Evolutionary conservation across 2,888 invertebrate genomes (phyloP).

Genomic region (Volucella inanis): DNA sequence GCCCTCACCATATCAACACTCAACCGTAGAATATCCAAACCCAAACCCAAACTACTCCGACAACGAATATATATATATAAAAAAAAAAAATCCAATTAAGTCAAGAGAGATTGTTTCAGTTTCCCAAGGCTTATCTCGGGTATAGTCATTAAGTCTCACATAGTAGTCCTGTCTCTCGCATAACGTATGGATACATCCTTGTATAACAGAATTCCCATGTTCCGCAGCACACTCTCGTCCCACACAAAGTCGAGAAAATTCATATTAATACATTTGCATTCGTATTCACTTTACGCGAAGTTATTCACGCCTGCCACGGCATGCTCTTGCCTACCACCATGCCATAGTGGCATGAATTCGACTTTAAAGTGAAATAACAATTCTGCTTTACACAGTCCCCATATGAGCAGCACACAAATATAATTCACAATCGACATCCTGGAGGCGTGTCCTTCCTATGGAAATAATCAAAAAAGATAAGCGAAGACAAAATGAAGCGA

Average conservation of each 20-base stretch:
- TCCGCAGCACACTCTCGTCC: background rate
- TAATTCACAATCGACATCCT: slow-evolving; percentile 5
- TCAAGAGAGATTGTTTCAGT: slow-evolving; percentile 75
- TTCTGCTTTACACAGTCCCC: background rate
- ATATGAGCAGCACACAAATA: background rate
- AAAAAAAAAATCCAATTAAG: slow-evolving; percentile 72
- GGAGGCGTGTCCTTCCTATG: slow-evolving; percentile 42
- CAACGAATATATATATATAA: slow-evolving; percentile 8
- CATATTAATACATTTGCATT: slow-evolving; percentile 67
- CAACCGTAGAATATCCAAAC: too few species aligned
- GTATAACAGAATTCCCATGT: slow-evolving; percentile 33
- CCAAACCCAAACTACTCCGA: background rate
- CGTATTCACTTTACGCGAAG: slow-evolving; percentile 68
- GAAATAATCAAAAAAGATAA: slow-evolving; percentile 31
- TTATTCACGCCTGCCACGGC: slow-evolving; percentile 37
- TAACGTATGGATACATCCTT: slow-evolving; percentile 38
- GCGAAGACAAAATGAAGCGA: slow-evolving; percentile 16
- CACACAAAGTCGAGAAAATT: slow-evolving; percentile 45
- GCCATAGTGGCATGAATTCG: slow-evolving; percentile 19
- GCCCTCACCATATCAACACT: slow-evolving; percentile 25
- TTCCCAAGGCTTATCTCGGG: slow-evolving; percentile 73
- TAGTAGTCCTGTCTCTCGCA: slow-evolving; percentile 59
- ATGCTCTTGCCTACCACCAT: background rate
- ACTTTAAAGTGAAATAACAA: slow-evolving; percentile 66
- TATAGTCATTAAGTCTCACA: slow-evolving; percentile 71